Percentiles rank a stretch among this genome's conserved stretches.
Conservation (phyloP, 2,797 vertebrate genomes). For the Pogoniulus pusillus region DNA sequence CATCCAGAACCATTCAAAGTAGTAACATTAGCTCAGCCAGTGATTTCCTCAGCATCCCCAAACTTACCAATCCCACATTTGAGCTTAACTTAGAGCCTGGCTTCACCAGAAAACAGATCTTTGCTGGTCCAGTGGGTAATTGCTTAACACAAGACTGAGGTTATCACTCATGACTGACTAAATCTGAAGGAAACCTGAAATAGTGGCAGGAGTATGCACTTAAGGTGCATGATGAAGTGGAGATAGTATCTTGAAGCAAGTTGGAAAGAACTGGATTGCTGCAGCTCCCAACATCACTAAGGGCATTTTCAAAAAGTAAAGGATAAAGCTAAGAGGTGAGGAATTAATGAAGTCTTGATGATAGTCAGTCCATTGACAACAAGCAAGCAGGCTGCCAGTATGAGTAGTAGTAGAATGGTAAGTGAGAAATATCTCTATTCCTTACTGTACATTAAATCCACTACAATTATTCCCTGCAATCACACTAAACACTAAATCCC, state of each 20-base stretch:
- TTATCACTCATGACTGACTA: background rate
- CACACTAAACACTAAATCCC: background rate
- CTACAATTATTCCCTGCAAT: background rate
- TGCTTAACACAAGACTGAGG: background rate
- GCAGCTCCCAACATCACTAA: background rate
- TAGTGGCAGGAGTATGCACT: background rate
- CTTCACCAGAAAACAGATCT: background rate
- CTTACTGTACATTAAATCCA: background rate
- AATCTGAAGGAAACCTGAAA: background rate
- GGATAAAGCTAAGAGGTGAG: background rate
- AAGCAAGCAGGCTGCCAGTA: background rate
- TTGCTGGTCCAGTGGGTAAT: background rate
- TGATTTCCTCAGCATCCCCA: background rate
- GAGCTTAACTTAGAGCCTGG: background rate
- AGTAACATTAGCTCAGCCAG: background rate
- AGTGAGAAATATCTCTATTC: background rate
- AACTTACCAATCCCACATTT: background rate
- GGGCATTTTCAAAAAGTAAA: background rate
- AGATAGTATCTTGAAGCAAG: background rate
- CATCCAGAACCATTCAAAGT: background rate
- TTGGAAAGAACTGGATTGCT: background rate
- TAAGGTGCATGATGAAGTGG: background rate
- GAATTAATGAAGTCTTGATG: background rate
- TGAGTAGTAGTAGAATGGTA: background rate
- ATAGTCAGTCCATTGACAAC: background rate